These are phyloP conservation scores for Myopa tessellatipennis DNA, from an alignment of 2,888 invertebrate species.

Conservation along the genomic window DNA sequence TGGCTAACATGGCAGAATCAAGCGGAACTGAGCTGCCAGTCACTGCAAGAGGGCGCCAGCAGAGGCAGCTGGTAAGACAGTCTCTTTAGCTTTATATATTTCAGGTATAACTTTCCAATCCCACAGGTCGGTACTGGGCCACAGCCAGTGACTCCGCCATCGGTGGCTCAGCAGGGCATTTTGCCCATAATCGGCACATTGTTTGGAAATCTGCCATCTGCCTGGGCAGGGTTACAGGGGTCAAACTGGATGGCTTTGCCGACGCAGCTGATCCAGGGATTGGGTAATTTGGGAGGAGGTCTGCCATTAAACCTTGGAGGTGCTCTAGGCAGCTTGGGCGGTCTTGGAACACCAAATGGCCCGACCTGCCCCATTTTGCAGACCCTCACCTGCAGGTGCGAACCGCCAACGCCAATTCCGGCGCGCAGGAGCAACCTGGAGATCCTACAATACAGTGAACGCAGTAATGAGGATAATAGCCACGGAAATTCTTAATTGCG, in stretches of 20 bases:
- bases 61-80: background rate
- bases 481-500: constrained; percentile 1
- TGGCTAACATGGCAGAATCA: background rate
- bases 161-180: constrained; percentile 43
- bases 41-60: background rate
- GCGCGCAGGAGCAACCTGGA: constrained; percentile 35
- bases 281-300: background rate
- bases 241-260: constrained; percentile 33
- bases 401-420: constrained; percentile 45
- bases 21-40: background rate
- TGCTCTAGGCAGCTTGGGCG: constrained; percentile 37
- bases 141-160: constrained; percentile 13
- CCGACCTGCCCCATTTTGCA: constrained; percentile 52
- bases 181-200: constrained; percentile 57
- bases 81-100: background rate
- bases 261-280: constrained; percentile 12
- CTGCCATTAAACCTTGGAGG: background rate
- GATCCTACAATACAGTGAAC: constrained; percentile 54
- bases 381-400: constrained; percentile 57
- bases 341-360: constrained; percentile 20
- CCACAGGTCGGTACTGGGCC: background rate
- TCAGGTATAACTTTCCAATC: background rate
- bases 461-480: constrained; percentile 53
- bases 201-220: constrained; percentile 52
- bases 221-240: too few species aligned